Conservation (phyloP, 2,888 invertebrate species). For the Notodonta ziczac region DNA sequence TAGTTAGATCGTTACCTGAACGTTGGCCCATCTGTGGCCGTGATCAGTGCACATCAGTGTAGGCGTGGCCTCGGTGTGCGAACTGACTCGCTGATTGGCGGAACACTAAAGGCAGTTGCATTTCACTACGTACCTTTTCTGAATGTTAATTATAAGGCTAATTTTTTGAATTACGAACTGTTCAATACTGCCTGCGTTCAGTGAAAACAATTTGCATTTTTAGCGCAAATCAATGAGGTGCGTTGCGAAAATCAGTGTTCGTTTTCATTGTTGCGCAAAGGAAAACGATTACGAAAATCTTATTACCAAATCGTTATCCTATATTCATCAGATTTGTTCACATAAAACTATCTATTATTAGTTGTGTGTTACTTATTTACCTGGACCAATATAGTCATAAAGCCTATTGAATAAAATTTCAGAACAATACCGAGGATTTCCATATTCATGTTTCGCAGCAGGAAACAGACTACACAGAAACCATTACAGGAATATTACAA, state of each 20-base stretch:
- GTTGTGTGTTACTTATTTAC: too few species aligned
- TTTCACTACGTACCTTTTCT: conserved; percentile 67
- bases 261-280: too few species aligned
- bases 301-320: too few species aligned
- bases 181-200: conserved; percentile 22
- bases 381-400: too few species aligned
- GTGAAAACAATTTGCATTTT: conserved; percentile 29
- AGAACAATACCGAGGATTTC: too few species aligned
- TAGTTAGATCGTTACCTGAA: conserved; percentile 31
- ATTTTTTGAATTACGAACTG: conserved; percentile 42
- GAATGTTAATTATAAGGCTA: conserved; percentile 63
- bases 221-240: conserved; percentile 18
- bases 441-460: too few species aligned
- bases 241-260: conserved; percentile 19
- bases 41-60: conserved; percentile 59
- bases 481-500: too few species aligned
- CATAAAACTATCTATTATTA: too few species aligned
- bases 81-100: conserved; percentile 64
- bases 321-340: too few species aligned
- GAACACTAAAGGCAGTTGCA: conserved; percentile 67
- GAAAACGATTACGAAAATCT: too few species aligned
- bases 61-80: conserved; percentile 68
- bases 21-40: conserved; percentile 42
- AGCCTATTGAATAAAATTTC: too few species aligned
- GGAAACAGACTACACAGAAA: too few species aligned